Percentiles rank a stretch among this genome's conserved stretches.
phyloP scores from a whole-genome alignment of 2,113 vertebrate genomes.

The Oriolus oriolus region DNA sequence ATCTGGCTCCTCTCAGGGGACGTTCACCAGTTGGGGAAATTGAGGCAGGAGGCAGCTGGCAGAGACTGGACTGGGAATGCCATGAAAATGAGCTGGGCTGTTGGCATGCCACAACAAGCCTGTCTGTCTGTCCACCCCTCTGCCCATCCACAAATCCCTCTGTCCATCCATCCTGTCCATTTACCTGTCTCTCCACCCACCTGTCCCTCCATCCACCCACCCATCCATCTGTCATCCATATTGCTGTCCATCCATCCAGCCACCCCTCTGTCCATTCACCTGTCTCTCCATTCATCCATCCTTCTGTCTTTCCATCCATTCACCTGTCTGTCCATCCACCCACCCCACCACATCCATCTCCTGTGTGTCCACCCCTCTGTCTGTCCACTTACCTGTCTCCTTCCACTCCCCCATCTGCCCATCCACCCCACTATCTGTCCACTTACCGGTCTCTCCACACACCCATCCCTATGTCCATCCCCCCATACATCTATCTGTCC shows the following conservation, averaged over 20 bases:
- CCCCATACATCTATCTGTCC: no score
- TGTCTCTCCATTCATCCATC: not conserved
- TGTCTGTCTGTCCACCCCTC: not conserved
- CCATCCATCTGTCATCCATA: no score
- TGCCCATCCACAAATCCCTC: not conserved
- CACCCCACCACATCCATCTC: not conserved
- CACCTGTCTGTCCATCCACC: not conserved
- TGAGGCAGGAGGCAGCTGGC: not conserved
- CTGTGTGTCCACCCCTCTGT: not conserved
- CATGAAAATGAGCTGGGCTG: not conserved
- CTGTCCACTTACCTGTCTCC: not conserved
- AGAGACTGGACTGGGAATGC: not conserved
- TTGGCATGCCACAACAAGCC: not conserved
- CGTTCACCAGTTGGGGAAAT: not conserved
- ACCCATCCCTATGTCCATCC: not conserved
- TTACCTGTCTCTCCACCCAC: not conserved
- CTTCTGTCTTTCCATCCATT: not conserved
- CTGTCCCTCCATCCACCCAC: not conserved
- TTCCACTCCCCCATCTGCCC: not conserved
- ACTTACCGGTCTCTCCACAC: not conserved
- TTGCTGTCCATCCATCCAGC: not conserved
- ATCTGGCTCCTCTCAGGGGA: not conserved
- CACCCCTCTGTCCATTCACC: not conserved
- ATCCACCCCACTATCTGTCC: not conserved
- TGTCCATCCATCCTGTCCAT: not conserved